A percentile compares a stretch with the other conserved stretches of the same genome.
Evolutionary conservation across 2,888 invertebrate species (phyloP).

Genomic region (Isoperla grammatica): DNA sequence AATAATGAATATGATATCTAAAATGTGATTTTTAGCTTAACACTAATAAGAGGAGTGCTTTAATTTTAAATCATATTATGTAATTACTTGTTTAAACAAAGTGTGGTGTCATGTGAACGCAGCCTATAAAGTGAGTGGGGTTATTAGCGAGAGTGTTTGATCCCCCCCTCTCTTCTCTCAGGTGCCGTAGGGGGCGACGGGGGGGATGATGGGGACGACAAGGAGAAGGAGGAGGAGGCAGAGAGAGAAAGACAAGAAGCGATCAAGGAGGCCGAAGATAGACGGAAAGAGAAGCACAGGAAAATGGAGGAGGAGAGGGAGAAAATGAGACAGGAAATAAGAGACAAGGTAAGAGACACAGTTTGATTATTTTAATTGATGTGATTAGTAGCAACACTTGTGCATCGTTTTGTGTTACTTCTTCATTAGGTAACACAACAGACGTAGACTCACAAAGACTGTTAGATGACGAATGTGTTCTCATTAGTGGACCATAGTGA

Average conservation of each 20-base stretch:
- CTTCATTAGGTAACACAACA: no score
- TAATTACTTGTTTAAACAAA: no score
- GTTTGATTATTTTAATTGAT: not conserved
- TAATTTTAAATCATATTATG: no score
- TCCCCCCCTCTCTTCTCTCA: constrained; percentile 41
- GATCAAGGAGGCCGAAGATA: constrained; percentile 94
- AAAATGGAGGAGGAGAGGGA: constrained; percentile 99
- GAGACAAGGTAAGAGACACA: constrained; percentile 78
- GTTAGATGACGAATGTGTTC: no score
- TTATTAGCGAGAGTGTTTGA: no score
- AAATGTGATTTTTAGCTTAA: no score
- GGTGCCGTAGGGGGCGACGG: constrained; percentile 82
- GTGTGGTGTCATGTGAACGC: not conserved
- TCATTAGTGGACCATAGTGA: no score
- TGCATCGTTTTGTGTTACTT: no score
- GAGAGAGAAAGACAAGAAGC: constrained; percentile 98
- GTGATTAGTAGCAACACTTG: not conserved
- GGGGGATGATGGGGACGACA: constrained; percentile 88
- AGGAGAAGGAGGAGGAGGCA: constrained; percentile 97
- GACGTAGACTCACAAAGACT: no score
- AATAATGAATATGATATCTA: no score
- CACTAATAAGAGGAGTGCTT: no score
- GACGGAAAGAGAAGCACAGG: constrained; percentile 98
- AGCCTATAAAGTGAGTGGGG: not conserved
- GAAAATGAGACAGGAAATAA: constrained; percentile 98